These are phyloP conservation scores for Macrosiphum euphorbiae DNA, from an alignment of 2,888 invertebrate species.

Conservation along the genomic window DNA sequence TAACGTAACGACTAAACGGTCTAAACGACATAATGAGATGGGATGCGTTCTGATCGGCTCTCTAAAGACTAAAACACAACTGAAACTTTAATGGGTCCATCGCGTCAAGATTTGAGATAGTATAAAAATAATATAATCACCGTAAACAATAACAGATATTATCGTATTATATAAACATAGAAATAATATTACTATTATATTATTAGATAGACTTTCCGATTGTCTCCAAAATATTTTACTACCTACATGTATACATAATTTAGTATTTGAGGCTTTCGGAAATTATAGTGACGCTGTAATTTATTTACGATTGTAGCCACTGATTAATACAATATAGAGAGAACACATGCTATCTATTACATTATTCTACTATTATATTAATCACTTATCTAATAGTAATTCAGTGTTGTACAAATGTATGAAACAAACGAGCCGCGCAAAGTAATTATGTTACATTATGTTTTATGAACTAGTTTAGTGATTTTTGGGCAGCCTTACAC, in stretches of 20 bases:
- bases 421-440: background rate
- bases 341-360: background rate
- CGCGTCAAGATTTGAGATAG: background rate
- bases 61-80: background rate
- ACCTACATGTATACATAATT: background rate
- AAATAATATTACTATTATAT: background rate
- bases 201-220: background rate
- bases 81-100: background rate
- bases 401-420: background rate
- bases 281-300: background rate
- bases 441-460: background rate
- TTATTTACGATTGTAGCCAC: background rate
- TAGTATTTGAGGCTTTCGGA: background rate
- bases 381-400: slow-evolving; percentile 4
- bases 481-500: background rate
- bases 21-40: background rate
- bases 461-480: slow-evolving; percentile 16
- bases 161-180: background rate
- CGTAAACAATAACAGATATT: background rate
- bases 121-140: slow-evolving; percentile 1
- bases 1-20: background rate
- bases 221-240: background rate
- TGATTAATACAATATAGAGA: background rate
- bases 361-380: background rate
- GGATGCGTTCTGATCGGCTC: background rate